Percentiles rank a stretch among this genome's conserved stretches.
Evolutionary conservation across 2,888 invertebrate species (phyloP).

Genomic region (Orthosia gothica): DNA sequence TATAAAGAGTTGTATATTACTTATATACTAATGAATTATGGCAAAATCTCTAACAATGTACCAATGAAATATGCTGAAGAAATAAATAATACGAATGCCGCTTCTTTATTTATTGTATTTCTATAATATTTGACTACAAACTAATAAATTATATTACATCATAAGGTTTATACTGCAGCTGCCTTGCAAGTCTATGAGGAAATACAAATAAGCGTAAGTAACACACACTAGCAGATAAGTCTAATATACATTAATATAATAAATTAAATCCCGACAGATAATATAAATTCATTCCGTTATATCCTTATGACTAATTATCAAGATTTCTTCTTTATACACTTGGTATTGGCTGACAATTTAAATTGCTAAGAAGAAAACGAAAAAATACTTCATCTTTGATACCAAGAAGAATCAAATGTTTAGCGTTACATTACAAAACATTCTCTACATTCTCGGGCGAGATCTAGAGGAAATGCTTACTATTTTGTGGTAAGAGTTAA

Average conservation of each 20-base stretch:
- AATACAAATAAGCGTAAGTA: conserved; percentile 29
- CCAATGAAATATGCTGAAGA: conserved; percentile 90
- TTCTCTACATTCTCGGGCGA: no score
- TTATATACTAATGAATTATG: conserved; percentile 86
- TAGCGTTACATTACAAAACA: background rate
- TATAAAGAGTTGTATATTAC: conserved; percentile 89
- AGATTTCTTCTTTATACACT: background rate
- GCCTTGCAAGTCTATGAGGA: background rate
- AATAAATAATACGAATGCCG: conserved; percentile 91
- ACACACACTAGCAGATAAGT: conserved; percentile 17
- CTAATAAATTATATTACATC: conserved; percentile 32
- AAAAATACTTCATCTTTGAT: background rate
- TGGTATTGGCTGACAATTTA: background rate
- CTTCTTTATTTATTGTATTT: conserved; percentile 90
- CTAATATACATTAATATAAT: conserved; percentile 16
- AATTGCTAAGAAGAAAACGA: background rate
- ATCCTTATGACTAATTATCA: conserved; percentile 19
- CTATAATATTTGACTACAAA: conserved; percentile 80
- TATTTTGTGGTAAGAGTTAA: no score
- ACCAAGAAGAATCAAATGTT: background rate
- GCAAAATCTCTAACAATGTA: conserved; percentile 90
- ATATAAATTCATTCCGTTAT: conserved; percentile 15
- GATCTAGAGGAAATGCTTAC: no score
- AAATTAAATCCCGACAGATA: conserved; percentile 16
- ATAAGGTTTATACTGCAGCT: conserved; percentile 10